phyloP scores from a whole-genome alignment of 2,113 vertebrate genomes.

The Hystrix cristata region DNA sequence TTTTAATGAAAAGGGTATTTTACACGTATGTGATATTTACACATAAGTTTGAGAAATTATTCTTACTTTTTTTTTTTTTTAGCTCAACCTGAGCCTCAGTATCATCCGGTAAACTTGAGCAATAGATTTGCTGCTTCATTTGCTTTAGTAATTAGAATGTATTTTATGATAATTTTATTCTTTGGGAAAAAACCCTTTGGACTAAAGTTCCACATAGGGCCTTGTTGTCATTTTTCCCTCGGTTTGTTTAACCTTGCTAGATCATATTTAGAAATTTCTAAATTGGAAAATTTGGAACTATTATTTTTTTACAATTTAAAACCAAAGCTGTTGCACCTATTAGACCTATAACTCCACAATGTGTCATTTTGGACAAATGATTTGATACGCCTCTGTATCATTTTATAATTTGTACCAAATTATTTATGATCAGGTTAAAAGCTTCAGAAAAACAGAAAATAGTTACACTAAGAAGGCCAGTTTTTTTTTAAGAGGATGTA shows the following conservation, averaged over 20 bases:
- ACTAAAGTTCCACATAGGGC: neutral
- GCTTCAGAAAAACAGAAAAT: constrained; percentile 18
- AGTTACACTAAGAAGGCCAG: neutral
- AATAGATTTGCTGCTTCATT: neutral
- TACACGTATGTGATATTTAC: neutral
- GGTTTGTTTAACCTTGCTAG: neutral
- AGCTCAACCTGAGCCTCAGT: neutral
- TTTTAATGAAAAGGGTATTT: constrained; percentile 7
- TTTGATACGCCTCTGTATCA: neutral
- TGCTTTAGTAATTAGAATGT: neutral
- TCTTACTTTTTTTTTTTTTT: neutral
- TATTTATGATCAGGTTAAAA: constrained; percentile 2
- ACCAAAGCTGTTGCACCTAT: neutral
- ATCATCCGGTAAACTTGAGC: neutral
- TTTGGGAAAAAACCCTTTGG: neutral
- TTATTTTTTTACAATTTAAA: neutral
- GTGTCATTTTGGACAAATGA: neutral
- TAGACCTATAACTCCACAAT: neutral
- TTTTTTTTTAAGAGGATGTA: neutral
- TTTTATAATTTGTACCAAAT: neutral
- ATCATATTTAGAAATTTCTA: neutral
- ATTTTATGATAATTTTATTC: neutral
- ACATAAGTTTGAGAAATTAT: neutral
- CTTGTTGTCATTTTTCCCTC: neutral
- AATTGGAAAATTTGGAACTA: neutral